Conservation (phyloP, 1,140 invertebrate species). For the Apis cerana region DNA sequence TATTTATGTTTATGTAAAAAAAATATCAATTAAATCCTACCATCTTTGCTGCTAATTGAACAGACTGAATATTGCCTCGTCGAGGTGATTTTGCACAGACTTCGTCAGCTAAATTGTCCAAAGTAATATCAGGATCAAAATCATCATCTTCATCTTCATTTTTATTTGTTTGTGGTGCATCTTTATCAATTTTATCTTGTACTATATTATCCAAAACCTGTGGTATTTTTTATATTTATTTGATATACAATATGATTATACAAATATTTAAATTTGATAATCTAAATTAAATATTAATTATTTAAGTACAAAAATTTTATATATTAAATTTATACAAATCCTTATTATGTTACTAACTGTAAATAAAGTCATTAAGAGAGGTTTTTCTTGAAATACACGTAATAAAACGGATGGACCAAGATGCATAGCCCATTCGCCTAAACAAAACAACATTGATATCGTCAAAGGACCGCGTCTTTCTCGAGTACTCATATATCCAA, state of each 20-base stretch:
- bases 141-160: slow-evolving; percentile 82
- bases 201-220: slow-evolving; percentile 78
- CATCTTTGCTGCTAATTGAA: slow-evolving; percentile 86
- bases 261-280: slow-evolving; percentile 28
- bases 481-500: slow-evolving; percentile 81
- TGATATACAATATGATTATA: slow-evolving; percentile 50
- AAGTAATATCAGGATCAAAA: slow-evolving; percentile 86
- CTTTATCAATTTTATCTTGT: slow-evolving; percentile 74
- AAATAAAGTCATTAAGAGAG: slow-evolving; percentile 84
- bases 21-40: slow-evolving; percentile 64
- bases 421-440: slow-evolving; percentile 96
- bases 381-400: slow-evolving; percentile 79
- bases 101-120: slow-evolving; percentile 85
- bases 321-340: too few relatives aligned
- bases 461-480: slow-evolving; percentile 84
- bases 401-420: slow-evolving; percentile 82
- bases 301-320: too few relatives aligned
- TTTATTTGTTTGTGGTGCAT: slow-evolving; percentile 64
- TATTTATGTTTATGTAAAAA: neutral
- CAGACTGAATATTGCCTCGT: slow-evolving; percentile 77
- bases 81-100: slow-evolving; percentile 79
- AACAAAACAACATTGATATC: slow-evolving; percentile 92
- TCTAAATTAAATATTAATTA: too few relatives aligned
- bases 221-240: neutral
- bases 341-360: slow-evolving; percentile 76